These are phyloP conservation scores for Cataglyphis altisquamis DNA, from an alignment of 2,888 invertebrate species.

Conservation along the genomic window DNA sequence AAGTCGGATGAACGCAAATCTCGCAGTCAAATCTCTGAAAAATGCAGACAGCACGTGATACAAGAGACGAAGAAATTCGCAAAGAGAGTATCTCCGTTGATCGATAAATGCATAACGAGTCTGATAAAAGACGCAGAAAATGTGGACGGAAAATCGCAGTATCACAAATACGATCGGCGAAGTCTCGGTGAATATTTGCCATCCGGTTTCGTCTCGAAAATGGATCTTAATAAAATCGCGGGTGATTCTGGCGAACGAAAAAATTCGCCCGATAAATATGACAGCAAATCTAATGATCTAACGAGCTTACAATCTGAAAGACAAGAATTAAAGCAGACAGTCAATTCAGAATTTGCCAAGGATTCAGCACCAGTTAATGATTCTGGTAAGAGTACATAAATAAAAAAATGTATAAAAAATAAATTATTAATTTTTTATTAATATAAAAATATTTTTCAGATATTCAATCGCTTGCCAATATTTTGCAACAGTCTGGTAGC, in stretches of 20 bases:
- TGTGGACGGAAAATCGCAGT: not conserved
- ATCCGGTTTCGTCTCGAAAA: not conserved
- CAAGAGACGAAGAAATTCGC: conserved; percentile 63
- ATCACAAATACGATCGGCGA: not conserved
- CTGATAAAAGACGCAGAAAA: conserved; percentile 53
- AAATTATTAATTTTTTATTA: not conserved
- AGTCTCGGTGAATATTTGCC: conserved; percentile 35
- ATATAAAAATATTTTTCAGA: conserved; percentile 44
- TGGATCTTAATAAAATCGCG: not conserved
- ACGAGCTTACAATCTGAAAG: not conserved
- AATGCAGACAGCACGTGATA: conserved; percentile 61
- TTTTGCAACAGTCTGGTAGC: conserved; percentile 39
- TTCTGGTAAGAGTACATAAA: conserved; percentile 22
- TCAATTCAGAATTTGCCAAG: not conserved
- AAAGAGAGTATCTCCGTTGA: conserved; percentile 67
- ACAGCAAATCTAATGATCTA: not conserved
- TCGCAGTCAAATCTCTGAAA: conserved; percentile 50
- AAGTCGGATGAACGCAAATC: not conserved
- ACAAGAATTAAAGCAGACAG: conserved; percentile 2
- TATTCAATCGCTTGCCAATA: conserved; percentile 37
- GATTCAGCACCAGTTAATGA: not conserved
- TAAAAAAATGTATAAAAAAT: not conserved
- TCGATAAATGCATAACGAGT: conserved; percentile 65
- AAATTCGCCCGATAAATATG: not conserved
- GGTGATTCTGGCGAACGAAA: conserved; percentile 9